Evolutionary conservation across 2,888 invertebrate species (phyloP), one percentile per base, ranked within the genome.

Genomic region (Eustalomyia histrio): DNA sequence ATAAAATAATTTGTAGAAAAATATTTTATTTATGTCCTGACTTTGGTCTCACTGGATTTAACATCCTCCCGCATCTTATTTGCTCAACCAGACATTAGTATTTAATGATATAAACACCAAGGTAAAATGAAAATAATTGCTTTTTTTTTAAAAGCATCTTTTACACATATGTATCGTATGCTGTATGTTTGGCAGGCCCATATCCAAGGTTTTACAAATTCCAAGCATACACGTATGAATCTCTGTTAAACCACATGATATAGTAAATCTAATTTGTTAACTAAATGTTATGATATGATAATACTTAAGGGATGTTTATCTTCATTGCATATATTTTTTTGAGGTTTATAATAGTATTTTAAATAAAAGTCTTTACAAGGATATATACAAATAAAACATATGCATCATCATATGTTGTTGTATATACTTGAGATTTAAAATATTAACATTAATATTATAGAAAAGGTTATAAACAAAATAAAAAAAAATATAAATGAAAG

Each of bases 191-290:
- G 17, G 33, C 55, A 55, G 57, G 29, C 16, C 29, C 8, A 24
- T n/a, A 39, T 67, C 16, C 16, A 53, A 35, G 29, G 16, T 24
- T 50, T 50, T 17, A 29, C 7, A 29, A 29, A 29, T 1, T 29
- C 29, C 29, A 4, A 29, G 29, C 18, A 29, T 50, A 10, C 33
- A 12, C 16, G 5, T 50, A 29, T 50, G 50, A 17, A 21, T 57
- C 21, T 69, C 39, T 52, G 61, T 72, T 63, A 55, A 55, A 55
- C 63, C 63, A 55, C 43, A 72, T 63, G 17, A 33, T 68, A 67
- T 61, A 79, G 78, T 67, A 73, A 72, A 79, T 79, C 72, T 73
- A 60, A 68, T 73, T 79, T 73, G 61, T 73, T 57, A 29, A 57
- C 57, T 57, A 57, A 16, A 14, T n/a, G 14, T 33, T 55, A 72